These are phyloP conservation scores for Epinotia demarniana DNA, from an alignment of 2,888 invertebrate genomes.

Conservation along the genomic window DNA sequence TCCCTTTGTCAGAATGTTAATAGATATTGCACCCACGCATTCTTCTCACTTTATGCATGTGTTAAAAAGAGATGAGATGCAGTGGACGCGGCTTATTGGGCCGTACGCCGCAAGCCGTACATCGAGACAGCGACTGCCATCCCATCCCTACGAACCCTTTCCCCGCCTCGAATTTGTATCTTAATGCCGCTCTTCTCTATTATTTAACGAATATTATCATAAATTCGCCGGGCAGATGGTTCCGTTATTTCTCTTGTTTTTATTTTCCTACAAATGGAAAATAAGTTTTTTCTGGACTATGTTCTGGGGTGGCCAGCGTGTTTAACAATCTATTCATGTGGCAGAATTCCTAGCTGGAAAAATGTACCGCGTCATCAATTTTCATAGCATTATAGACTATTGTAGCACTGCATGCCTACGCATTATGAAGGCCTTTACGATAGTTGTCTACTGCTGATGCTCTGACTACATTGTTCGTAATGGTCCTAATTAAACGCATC, in stretches of 20 bases:
- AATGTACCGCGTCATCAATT: too few species aligned
- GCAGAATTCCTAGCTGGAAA: not conserved
- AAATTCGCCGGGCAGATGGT: constrained; percentile 54
- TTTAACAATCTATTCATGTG: not conserved
- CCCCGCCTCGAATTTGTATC: constrained; percentile 66
- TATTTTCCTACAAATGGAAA: constrained; percentile 33
- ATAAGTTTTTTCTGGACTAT: constrained; percentile 16
- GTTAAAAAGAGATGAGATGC: too few species aligned
- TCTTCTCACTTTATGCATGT: too few species aligned
- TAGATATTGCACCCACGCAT: too few species aligned
- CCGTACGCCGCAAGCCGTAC: too few species aligned
- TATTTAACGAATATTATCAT: constrained; percentile 69
- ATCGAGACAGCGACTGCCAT: constrained; percentile 32
- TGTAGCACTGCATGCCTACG: too few species aligned
- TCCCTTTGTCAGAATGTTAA: too few species aligned
- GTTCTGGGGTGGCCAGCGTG: constrained; percentile 6
- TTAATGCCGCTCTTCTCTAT: constrained; percentile 68
- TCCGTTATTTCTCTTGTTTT: constrained; percentile 43
- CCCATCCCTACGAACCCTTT: constrained; percentile 58
- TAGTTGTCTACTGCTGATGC: too few species aligned
- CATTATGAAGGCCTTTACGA: too few species aligned
- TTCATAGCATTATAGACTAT: too few species aligned
- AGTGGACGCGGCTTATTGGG: not conserved
- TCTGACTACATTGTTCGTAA: not conserved
- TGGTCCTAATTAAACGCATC: not conserved